A percentile compares a stretch with the other conserved stretches of the same genome.
These are phyloP conservation scores for Aphrocallistes beatrix DNA, from an alignment of 37 sponge, comb jelly and placozoan genomes.

Conservation along the genomic window DNA sequence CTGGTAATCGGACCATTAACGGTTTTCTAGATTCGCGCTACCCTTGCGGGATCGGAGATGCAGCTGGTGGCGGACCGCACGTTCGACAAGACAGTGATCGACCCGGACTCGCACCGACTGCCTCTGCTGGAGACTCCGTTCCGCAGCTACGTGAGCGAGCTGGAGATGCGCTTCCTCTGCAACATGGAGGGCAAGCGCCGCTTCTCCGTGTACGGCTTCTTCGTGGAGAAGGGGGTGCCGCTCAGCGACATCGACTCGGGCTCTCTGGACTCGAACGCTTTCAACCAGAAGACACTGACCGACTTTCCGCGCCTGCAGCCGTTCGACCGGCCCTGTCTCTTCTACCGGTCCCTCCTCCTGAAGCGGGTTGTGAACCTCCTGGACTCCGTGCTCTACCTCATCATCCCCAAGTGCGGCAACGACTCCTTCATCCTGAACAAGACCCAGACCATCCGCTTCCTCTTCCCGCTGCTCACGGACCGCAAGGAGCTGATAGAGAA, in stretches of 20 bases:
- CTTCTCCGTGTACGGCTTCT: background rate
- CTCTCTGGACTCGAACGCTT: conserved; percentile 32
- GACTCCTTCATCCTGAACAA: conserved; percentile 8
- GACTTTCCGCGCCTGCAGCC: conserved; percentile 60
- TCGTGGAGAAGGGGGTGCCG: background rate
- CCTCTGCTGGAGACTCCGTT: background rate
- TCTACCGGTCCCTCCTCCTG: conserved; percentile 35
- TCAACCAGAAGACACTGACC: conserved; percentile 30
- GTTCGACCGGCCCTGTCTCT: conserved; percentile 34
- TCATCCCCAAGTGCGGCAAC: conserved; percentile 44
- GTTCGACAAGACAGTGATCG: background rate
- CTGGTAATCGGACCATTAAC: no score
- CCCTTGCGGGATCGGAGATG: background rate
- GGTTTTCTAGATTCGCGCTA: conserved; percentile 4
- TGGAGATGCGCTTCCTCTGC: background rate
- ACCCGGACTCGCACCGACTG: background rate
- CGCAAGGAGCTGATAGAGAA: conserved; percentile 48
- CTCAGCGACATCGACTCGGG: conserved; percentile 25
- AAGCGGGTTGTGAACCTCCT: conserved; percentile 44
- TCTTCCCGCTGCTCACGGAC: conserved; percentile 48
- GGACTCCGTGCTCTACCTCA: conserved; percentile 39
- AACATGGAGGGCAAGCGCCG: conserved; percentile 11
- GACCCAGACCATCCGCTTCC: conserved; percentile 36
- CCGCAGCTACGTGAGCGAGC: conserved; percentile 1
- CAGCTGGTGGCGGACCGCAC: background rate